Evolutionary conservation across 2,888 invertebrate genomes (phyloP).

Genomic region (Rotaria macrura): DNA sequence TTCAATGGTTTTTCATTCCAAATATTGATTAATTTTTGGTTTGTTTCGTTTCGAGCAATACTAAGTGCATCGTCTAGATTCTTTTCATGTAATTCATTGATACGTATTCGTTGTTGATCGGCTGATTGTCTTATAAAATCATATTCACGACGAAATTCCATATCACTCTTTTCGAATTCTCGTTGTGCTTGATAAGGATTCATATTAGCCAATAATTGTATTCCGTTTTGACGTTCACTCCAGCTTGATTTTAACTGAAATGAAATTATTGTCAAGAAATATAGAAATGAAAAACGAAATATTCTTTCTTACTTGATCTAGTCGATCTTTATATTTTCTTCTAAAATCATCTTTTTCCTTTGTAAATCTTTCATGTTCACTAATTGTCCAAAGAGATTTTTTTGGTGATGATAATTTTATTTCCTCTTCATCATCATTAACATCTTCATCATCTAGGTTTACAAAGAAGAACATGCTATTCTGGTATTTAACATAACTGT

Average conservation of each 20-base stretch:
- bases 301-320: background rate
- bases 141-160: background rate
- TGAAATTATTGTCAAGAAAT: background rate
- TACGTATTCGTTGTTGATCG: background rate
- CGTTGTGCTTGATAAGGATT: background rate
- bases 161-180: background rate
- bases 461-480: background rate
- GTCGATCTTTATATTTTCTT: background rate
- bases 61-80: background rate
- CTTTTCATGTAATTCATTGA: conserved; percentile 2
- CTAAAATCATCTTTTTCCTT: background rate
- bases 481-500: too few species aligned
- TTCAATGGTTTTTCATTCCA: background rate
- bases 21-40: background rate
- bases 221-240: background rate
- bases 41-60: background rate
- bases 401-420: background rate
- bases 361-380: conserved; percentile 2
- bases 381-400: background rate
- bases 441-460: background rate
- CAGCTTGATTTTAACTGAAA: background rate
- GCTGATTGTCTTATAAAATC: background rate
- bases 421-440: background rate
- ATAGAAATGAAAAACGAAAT: background rate
- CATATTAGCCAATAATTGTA: background rate